These are phyloP conservation scores for Pachycephala philippinensis DNA, from an alignment of 2,113 vertebrate species.

Conservation along the genomic window DNA sequence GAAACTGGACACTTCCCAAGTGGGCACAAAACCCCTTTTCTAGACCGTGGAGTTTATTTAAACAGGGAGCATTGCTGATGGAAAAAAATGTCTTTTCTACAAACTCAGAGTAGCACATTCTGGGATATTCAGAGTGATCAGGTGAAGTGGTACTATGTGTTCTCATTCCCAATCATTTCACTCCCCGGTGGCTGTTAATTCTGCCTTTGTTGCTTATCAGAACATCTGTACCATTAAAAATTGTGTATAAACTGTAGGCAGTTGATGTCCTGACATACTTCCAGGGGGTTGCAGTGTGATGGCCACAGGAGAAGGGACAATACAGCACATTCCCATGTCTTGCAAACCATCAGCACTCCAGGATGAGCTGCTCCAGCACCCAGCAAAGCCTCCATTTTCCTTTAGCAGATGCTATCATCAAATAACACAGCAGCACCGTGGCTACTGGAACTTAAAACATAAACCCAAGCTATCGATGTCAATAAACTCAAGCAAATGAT, in stretches of 20 bases:
- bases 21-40: conserved; percentile 52
- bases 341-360: neutral
- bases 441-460: neutral
- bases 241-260: neutral
- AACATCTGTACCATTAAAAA: neutral
- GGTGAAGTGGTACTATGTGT: neutral
- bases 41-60: conserved; percentile 35
- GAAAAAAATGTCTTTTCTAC: conserved; percentile 12
- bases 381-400: neutral
- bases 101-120: neutral
- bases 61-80: conserved; percentile 13
- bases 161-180: neutral
- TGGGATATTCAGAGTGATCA: neutral
- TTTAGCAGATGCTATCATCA: neutral
- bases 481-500: neutral
- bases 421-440: neutral
- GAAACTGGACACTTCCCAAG: conserved; percentile 45
- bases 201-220: neutral
- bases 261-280: neutral
- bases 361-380: neutral
- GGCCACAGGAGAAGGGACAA: neutral
- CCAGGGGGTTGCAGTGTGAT: neutral
- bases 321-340: neutral
- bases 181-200: neutral
- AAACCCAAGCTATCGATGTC: neutral